Base-by-base conservation (phyloP, 2,888 invertebrate species). In the Chloroclystis v-ata region DNA sequence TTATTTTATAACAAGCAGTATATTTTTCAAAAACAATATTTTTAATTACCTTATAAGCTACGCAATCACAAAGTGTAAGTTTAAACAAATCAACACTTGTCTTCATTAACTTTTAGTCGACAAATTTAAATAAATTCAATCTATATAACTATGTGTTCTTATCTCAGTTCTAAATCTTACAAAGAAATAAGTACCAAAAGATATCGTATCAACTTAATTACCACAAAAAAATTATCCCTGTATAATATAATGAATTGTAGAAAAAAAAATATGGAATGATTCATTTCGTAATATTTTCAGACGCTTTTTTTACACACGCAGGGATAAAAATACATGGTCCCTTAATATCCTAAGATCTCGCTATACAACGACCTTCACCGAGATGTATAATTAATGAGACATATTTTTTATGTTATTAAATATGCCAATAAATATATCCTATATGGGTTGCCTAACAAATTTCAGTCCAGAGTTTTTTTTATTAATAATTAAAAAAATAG, bases 181-280 rank as follows among this genome's bases (percentile, higher is more conserved):
- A 39, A 39, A 29, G 16, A 43, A 40, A 39, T 48, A 48, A 43
- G 48, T 43, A 48, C 38, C 39, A 29, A 43, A 39, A 1, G 16
- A 48, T 43, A 48, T 43, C 35, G 48, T 39, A 33, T 12, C 12
- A 28, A 32, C 25, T 14, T 28, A 26, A 43, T 28, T 16, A 33
- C 16, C n/a, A 35, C 1, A 29, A 2, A 41, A 2, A 40, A 24
- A n/a, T n/a, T 9, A 32, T 28, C 41, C 47, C 42, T 47, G 47
- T 30, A 12, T 6, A 30, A 12, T 16, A 37, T 37, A 7, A 11
- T 9, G n/a, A n/a, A n/a, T n/a, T n/a, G n/a, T n/a, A n/a, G 14
- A 30, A 37, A 26, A 29, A 37, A 8, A 20, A 4, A 25, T 11
- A 20, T 37, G 42, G 47, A 47, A 47, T 47, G 41, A 37, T 37